phyloP scores from a whole-genome alignment of 1,140 invertebrate genomes.

The Drosophila watanabei region DNA sequence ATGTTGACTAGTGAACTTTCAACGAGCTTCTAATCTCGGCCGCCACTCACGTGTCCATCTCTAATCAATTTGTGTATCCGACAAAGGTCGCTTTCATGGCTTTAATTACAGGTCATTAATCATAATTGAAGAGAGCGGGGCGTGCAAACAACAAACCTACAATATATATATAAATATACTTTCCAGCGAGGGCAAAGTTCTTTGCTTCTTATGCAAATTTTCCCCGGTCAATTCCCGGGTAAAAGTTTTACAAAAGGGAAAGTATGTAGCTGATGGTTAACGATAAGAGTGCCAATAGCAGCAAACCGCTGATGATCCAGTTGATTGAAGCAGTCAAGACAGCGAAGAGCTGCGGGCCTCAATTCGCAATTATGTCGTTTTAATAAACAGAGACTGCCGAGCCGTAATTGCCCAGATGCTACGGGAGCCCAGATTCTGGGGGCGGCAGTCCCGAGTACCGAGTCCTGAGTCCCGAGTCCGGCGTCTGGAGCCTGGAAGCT shows the following conservation, averaged over 20 bases:
- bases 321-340: conserved; percentile 38
- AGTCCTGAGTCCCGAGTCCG: not conserved
- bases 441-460: not conserved
- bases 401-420: conserved; percentile 69
- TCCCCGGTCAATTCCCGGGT: conserved; percentile 11
- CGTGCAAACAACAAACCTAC: conserved; percentile 18
- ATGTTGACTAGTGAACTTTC: conserved; percentile 23
- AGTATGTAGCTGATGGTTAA: conserved; percentile 20
- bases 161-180: conserved; percentile 10
- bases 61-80: conserved; percentile 45
- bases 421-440: not conserved
- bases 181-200: conserved; percentile 26
- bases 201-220: conserved; percentile 39
- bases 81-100: conserved; percentile 44
- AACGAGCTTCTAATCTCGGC: conserved; percentile 14
- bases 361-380: conserved; percentile 80
- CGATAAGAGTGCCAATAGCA: conserved; percentile 38
- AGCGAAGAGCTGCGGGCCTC: conserved; percentile 45
- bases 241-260: conserved; percentile 44
- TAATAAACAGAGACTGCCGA: conserved; percentile 65
- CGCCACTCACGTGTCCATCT: conserved; percentile 36
- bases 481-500: conserved; percentile 14
- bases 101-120: conserved; percentile 71
- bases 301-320: conserved; percentile 44
- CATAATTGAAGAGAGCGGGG: conserved; percentile 65